Conservation (phyloP, 2,888 invertebrate species). For the Lasiommata megera region DNA sequence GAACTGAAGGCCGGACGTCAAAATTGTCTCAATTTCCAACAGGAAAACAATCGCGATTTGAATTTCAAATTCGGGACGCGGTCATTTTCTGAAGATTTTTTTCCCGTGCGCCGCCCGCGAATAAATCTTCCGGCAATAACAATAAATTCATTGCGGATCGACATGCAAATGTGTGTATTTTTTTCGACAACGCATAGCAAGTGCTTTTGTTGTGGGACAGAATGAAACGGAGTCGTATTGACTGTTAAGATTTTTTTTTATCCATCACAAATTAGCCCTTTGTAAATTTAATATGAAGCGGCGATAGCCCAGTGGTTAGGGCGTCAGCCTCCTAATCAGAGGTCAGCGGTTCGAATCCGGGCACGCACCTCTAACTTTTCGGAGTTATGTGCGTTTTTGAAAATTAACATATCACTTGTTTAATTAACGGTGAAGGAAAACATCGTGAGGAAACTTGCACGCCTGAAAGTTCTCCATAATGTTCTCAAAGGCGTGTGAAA, state of each 20-base stretch:
- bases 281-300: no score
- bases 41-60: conserved; percentile 74
- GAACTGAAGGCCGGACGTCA: conserved; percentile 64
- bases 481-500: no score
- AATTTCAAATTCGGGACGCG: conserved; percentile 73
- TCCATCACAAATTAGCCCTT: no score
- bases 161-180: conserved; percentile 79
- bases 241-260: not conserved
- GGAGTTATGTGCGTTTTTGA: no score
- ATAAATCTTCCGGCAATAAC: conserved; percentile 79
- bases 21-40: conserved; percentile 77
- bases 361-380: no score
- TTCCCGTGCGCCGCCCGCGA: conserved; percentile 66
- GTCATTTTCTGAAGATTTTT: conserved; percentile 72
- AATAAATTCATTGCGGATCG: conserved; percentile 80
- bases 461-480: no score
- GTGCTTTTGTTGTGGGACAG: conserved; percentile 54
- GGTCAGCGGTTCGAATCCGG: no score
- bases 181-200: conserved; percentile 62
- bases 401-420: no score
- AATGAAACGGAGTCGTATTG: conserved; percentile 43
- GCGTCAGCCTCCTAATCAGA: no score
- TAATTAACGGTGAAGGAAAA: no score
- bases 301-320: no score
- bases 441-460: no score